Evolutionary conservation across 2,797 vertebrate genomes (phyloP), one percentile per base, ranked within the genome.

Genomic region (Podargus strigoides): DNA sequence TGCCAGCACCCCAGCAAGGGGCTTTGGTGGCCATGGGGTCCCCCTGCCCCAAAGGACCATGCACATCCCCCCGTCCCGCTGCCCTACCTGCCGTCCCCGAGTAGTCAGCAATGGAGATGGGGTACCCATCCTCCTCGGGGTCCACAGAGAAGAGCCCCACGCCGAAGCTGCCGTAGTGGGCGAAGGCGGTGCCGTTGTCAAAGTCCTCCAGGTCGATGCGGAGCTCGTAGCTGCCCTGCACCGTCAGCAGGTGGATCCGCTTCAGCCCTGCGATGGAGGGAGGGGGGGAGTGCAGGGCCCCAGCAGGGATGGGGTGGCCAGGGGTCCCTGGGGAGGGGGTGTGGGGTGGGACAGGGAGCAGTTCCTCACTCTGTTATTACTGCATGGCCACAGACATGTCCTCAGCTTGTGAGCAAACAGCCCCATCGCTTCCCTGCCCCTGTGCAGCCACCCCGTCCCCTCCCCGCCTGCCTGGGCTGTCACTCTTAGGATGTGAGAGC

Each of bases 81-180:
- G 2, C 58, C 95, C 59, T 95, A 99, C 99, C 99, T 98, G 99
- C 99, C 0, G 98, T 99, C 87, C 99, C 99, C 0, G 99, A 98
- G 96, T 99, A 99, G 96, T 98, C 99, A 0, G 98, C 98, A 24
- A 99, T 97, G 6, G 98, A 99, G 95, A 99, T 89, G 9, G 99
- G 99, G 97, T 99, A 99, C 83, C 99, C 99, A 0, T 99, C 99
- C 90, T 99, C 99, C 89, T 99, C 99, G 0, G 99, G 98, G 96
- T 99, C 99, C 9, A 99, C 99, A 0, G 99, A 99, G 97, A 99
- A 99, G 72, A 99, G 97, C 44, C 99, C 99, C 59, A 99, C 99
- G 1, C 98, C 98, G 4, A 99, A 99, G 89, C 98, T 98, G 42
- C 98, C 98, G 0, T 99, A 99, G 94, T 97, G 99, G 46, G 99